Conservation (phyloP, 2,888 invertebrate genomes). For the Copidosoma aretas region DNA sequence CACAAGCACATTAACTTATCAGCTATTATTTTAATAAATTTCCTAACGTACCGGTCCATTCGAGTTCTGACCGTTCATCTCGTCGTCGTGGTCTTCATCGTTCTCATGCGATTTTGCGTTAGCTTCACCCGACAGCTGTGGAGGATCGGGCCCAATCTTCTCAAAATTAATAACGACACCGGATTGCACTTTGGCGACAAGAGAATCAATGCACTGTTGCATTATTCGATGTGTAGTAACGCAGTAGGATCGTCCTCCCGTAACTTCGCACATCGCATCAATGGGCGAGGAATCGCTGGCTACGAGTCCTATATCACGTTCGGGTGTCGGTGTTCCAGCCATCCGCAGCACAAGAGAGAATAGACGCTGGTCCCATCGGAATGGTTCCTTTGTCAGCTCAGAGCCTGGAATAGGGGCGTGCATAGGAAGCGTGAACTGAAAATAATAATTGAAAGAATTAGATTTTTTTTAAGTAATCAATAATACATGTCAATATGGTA, state of each 20-base stretch:
- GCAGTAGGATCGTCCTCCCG: constrained; percentile 95
- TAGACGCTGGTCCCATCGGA: constrained; percentile 98
- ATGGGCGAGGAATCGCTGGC: constrained; percentile 94
- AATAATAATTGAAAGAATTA: constrained; percentile 5
- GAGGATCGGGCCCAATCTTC: constrained; percentile 89
- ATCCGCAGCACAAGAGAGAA: constrained; percentile 93
- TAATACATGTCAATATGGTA: background rate
- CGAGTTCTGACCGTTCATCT: constrained; percentile 48
- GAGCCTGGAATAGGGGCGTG: constrained; percentile 93
- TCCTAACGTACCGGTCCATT: constrained; percentile 32
- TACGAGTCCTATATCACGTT: constrained; percentile 85
- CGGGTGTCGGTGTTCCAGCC: constrained; percentile 88
- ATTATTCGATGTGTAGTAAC: constrained; percentile 94
- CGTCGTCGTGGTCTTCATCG: constrained; percentile 61
- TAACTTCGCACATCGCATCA: constrained; percentile 98
- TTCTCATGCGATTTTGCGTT: constrained; percentile 59
- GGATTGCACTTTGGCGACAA: constrained; percentile 96
- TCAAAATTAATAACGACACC: constrained; percentile 98
- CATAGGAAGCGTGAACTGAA: constrained; percentile 87
- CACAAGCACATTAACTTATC: too few species aligned
- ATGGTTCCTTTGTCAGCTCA: constrained; percentile 97
- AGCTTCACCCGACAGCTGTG: constrained; percentile 67
- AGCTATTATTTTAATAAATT: background rate
- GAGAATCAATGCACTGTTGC: constrained; percentile 94
- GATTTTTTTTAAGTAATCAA: background rate